A percentile compares a stretch with the other conserved stretches of the same genome.
Evolutionary conservation across 2,888 invertebrate species (phyloP).

Genomic region (Trissolcus brochymenae): DNA sequence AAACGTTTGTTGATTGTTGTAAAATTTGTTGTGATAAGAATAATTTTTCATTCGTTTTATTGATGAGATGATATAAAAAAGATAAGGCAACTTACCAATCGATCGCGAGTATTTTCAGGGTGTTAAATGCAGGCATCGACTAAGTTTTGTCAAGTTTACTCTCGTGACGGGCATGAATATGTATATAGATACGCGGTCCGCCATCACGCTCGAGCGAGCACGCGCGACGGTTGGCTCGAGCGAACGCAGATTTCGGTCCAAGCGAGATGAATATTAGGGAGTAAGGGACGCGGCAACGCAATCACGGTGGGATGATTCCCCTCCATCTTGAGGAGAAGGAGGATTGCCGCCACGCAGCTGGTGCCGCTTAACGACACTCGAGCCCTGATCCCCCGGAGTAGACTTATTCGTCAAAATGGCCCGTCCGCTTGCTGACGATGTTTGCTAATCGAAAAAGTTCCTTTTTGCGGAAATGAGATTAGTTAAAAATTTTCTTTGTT

Average conservation of each 20-base stretch:
- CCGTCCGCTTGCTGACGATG: constrained; percentile 24
- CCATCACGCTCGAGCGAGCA: constrained; percentile 71
- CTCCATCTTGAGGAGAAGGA: constrained; percentile 55
- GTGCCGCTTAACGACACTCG: constrained; percentile 50
- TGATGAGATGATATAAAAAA: constrained; percentile 1
- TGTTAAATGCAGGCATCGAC: constrained; percentile 35
- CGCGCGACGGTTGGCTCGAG: constrained; percentile 63
- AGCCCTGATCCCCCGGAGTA: constrained; percentile 35
- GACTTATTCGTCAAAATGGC: constrained; percentile 53
- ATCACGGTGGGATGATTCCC: constrained; percentile 59
- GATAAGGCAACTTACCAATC: constrained; percentile 9
- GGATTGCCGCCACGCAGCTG: constrained; percentile 53
- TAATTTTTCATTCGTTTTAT: too few relatives aligned
- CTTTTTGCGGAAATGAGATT: background rate
- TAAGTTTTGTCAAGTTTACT: constrained; percentile 38
- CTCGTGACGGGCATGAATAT: constrained; percentile 46
- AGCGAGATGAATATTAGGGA: constrained; percentile 52
- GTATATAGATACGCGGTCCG: constrained; percentile 61
- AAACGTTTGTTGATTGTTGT: too few relatives aligned
- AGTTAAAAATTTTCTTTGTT: too few relatives aligned
- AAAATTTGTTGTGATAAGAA: too few relatives aligned
- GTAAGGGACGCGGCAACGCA: constrained; percentile 33
- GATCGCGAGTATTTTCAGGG: constrained; percentile 27
- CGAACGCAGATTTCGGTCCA: constrained; percentile 59
- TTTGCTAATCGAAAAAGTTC: constrained; percentile 30